Evolutionary conservation across 2,888 invertebrate genomes (phyloP).

Genomic region (Entomobrya proxima): DNA sequence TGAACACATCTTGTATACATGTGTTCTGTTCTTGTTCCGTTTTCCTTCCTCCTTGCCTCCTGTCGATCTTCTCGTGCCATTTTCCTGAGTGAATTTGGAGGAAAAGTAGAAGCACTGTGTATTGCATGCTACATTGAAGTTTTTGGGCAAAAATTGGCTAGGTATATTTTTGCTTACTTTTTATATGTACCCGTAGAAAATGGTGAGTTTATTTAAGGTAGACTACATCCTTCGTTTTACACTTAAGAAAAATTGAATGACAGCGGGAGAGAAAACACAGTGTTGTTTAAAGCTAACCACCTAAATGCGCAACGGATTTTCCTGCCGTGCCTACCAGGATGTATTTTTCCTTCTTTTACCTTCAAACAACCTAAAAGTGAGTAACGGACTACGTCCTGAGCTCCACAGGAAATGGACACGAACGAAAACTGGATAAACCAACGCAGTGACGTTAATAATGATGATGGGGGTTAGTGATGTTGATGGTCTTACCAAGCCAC

Average conservation of each 20-base stretch:
- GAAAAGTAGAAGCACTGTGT: constrained; percentile 2
- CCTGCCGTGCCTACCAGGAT: background rate
- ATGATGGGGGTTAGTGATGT: constrained; percentile 30
- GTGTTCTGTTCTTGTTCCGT: constrained; percentile 11
- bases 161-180: background rate
- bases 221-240: background rate
- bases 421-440: constrained; percentile 16
- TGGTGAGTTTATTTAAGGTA: background rate
- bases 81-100: background rate
- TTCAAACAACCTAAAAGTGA: background rate
- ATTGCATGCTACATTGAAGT: background rate
- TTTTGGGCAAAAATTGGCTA: background rate
- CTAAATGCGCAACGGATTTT: background rate
- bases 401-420: constrained; percentile 20
- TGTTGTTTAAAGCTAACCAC: constrained; percentile 8
- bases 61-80: constrained; percentile 18
- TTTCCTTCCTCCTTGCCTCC: constrained; percentile 9
- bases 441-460: constrained; percentile 7
- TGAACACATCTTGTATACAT: constrained; percentile 37
- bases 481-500: background rate
- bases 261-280: constrained; percentile 9
- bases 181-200: too few species aligned
- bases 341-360: background rate
- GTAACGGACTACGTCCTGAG: background rate
- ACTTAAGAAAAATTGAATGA: constrained; percentile 12